Conservation (phyloP, 2,113 vertebrate genomes). For the Peromyscus leucopus region DNA sequence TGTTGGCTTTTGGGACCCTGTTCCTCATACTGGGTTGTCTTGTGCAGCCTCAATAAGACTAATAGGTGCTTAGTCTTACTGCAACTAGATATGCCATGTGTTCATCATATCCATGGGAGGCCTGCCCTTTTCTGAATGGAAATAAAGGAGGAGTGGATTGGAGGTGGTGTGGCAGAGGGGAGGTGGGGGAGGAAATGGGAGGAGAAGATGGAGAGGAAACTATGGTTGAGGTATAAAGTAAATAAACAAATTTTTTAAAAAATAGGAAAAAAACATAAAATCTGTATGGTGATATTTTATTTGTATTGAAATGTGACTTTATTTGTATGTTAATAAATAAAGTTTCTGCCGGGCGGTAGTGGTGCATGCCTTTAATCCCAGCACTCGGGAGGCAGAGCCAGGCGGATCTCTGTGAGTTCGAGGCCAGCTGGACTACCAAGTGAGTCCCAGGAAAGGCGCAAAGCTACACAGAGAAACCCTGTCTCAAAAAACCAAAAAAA, state of each 20-base stretch:
- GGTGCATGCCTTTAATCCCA: too few relatives aligned
- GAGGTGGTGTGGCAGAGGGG: background rate
- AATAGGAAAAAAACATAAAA: background rate
- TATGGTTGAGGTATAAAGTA: background rate
- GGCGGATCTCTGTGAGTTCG: too few relatives aligned
- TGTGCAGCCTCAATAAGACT: background rate
- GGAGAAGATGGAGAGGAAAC: background rate
- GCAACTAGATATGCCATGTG: background rate
- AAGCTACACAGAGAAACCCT: too few relatives aligned
- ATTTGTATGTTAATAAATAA: too few relatives aligned
- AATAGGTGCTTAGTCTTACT: background rate
- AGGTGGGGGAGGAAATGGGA: background rate
- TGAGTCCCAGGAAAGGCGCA: too few relatives aligned
- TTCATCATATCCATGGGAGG: background rate
- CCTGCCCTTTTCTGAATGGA: background rate
- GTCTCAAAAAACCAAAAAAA: too few relatives aligned
- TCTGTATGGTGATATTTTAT: background rate
- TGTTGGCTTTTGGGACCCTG: background rate
- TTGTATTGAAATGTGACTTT: too few relatives aligned
- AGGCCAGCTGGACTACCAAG: too few relatives aligned
- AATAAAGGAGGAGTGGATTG: background rate
- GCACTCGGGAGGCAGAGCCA: too few relatives aligned
- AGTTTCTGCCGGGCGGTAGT: too few relatives aligned
- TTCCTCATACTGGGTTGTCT: background rate
- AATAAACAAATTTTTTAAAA: background rate